Percentiles rank a stretch among this genome's conserved stretches.
Conservation (phyloP, 92 coral and sea anemone genomes). For the Plumapathes pennacea region DNA sequence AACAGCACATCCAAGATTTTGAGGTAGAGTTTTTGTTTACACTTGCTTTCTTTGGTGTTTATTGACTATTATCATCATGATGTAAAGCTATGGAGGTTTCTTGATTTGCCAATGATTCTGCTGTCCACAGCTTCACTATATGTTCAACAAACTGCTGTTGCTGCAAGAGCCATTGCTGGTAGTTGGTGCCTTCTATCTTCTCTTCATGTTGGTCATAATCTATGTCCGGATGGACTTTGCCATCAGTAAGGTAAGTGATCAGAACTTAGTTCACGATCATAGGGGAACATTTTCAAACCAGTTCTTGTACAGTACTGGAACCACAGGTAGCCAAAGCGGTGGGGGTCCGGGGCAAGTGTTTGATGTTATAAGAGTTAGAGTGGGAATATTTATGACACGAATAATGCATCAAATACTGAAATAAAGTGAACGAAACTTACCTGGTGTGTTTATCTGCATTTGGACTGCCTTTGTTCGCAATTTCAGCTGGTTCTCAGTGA, state of each 20-base stretch:
- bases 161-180: conserved; percentile 96
- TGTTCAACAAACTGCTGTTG: conserved; percentile 84
- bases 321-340: no score
- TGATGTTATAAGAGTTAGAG: no score
- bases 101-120: background rate
- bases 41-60: background rate
- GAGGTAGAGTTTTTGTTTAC: conserved; percentile 45
- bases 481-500: no score
- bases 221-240: conserved; percentile 96
- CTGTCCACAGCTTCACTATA: conserved; percentile 73
- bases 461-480: no score
- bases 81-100: background rate
- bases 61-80: background rate
- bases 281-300: no score
- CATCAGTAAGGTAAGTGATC: conserved; percentile 88
- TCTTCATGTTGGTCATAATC: conserved; percentile 83
- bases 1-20: conserved; percentile 96
- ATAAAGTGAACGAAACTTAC: no score
- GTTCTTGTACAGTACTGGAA: no score
- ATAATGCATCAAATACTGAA: no score
- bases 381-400: no score
- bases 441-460: no score
- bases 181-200: conserved; percentile 91
- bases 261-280: background rate
- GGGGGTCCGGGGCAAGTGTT: no score